phyloP scores from a whole-genome alignment of 2,888 invertebrate genomes.

The Hipparchia sbordonii region DNA sequence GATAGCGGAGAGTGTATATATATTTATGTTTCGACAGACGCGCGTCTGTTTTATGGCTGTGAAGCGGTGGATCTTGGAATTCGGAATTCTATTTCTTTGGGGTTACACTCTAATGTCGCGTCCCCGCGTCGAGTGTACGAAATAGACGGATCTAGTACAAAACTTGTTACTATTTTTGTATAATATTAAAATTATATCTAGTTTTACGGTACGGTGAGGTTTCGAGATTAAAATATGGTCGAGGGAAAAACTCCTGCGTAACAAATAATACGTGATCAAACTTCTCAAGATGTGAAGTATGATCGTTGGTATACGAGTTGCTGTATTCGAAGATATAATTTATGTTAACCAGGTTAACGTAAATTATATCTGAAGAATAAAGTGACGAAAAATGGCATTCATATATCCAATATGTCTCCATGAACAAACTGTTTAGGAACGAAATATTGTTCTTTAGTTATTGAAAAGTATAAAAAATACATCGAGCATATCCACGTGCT shows the following conservation, averaged over 20 bases:
- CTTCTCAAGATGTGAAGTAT: too few relatives aligned
- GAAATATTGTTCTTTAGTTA: not conserved
- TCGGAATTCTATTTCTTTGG: slow-evolving; percentile 36
- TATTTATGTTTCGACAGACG: slow-evolving; percentile 41
- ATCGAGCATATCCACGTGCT: slow-evolving; percentile 8
- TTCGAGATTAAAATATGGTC: slow-evolving; percentile 52
- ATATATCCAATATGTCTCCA: too few relatives aligned
- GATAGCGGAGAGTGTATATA: slow-evolving; percentile 37
- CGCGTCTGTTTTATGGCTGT: slow-evolving; percentile 56
- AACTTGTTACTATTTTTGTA: slow-evolving; percentile 83
- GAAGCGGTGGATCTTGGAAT: slow-evolving; percentile 44
- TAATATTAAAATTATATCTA: slow-evolving; percentile 75
- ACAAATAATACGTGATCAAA: not conserved
- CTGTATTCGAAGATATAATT: too few relatives aligned
- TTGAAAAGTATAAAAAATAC: not conserved
- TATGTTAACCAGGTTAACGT: too few relatives aligned
- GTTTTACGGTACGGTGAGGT: slow-evolving; percentile 61
- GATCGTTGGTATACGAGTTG: too few relatives aligned
- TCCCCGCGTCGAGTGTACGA: slow-evolving; percentile 76
- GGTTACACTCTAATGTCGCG: slow-evolving; percentile 40
- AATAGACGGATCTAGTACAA: slow-evolving; percentile 79
- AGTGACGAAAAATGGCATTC: too few relatives aligned
- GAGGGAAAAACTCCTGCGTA: slow-evolving; percentile 42
- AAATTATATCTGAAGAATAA: too few relatives aligned
- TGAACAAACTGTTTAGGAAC: not conserved